Evolutionary conservation across 2,113 vertebrate genomes (phyloP).

Genomic region (Plecotus auritus): DNA sequence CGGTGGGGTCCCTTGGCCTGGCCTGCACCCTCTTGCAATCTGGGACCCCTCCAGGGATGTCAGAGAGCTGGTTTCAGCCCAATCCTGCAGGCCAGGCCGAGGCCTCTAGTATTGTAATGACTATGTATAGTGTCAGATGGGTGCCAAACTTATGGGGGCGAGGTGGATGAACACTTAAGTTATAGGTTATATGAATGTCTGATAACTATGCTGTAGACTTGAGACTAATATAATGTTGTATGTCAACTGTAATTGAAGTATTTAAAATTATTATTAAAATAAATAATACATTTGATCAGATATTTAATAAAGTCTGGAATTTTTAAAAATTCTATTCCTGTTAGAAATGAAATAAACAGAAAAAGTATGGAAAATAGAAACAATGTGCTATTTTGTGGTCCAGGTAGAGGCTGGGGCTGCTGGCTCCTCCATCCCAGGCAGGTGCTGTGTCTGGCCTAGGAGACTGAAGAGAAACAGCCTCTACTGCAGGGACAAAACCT

Average conservation of each 20-base stretch:
- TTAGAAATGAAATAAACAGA: not conserved
- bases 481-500: not conserved
- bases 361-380: no score
- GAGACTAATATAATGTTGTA: not conserved
- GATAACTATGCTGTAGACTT: not conserved
- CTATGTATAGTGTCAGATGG: not conserved
- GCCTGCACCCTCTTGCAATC: no score
- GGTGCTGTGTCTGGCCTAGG: not conserved
- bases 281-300: not conserved
- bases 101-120: not conserved
- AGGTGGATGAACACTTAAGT: not conserved
- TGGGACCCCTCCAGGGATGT: no score
- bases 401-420: not conserved
- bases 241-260: not conserved
- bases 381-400: not conserved
- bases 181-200: not conserved
- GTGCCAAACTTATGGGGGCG: not conserved
- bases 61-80: no score
- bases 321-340: not conserved
- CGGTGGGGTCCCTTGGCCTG: no score
- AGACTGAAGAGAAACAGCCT: not conserved
- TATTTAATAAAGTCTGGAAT: not conserved
- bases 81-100: no score
- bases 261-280: not conserved
- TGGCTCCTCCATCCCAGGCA: not conserved